Base-by-base conservation (phyloP, 2,797 vertebrate species). In the Chelon auratus region DNA sequence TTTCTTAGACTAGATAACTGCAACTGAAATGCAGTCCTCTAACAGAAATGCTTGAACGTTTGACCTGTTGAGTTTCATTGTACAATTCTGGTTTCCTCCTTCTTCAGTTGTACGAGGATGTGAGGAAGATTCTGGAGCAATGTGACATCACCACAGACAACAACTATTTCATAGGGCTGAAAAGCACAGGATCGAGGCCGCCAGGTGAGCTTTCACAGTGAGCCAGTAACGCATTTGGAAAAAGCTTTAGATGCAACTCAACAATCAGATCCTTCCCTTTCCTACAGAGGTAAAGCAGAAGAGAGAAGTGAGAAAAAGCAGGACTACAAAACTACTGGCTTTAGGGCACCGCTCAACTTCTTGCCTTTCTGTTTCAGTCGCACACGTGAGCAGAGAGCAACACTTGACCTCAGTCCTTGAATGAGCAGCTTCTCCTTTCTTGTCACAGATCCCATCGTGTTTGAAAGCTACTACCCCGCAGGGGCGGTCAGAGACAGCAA, bases 61-160 rank as follows among this genome's bases (percentile, higher is more conserved):
- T 58, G 9, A 40, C 14, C 20, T 45, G 11, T 17, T 33, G 11
- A 1, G 37, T 43, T 61, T 15, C 40, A 9, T 15, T 56, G 18
- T 1, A 20, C 4, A n/a, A 24, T 14, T 40, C 2, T 63, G 9
- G 62, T 22, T 48, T 62, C 14, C 9, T 72, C 18, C 5, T 74
- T 73, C 79, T 66, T 67, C 55, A 99, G 97, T 82, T 92, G 42
- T 95, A 96, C 0, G 97, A 99, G 84, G 95, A 96, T 72, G 96
- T 97, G 69, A 95, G 97, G 65, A 89, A 91, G 74, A 80, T 86
- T 22, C 86, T 99, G 75, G 97, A 98, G 82, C 83, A 89, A 51
- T 99, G 97, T 52, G 75, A 93, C 20, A 88, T 97, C 37, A 90
- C 92, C 3, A 75, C 87, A 0, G 97, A 98, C 89, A 95, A 96